phyloP scores from a whole-genome alignment of 2,113 vertebrate genomes.

The Aptenodytes forsteri region DNA sequence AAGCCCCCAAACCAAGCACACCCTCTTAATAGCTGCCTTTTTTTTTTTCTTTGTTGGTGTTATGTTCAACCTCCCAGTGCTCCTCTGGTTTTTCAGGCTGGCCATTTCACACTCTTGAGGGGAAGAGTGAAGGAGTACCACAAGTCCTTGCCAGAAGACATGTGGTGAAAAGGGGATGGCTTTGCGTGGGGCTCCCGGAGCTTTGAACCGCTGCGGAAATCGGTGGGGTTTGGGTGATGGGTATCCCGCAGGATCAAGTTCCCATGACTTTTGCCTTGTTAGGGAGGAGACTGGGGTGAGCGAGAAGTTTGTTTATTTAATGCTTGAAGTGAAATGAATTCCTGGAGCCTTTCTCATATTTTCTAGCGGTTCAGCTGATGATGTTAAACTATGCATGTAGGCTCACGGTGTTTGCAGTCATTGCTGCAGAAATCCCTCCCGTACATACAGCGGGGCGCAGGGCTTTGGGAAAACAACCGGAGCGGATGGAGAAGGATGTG shows the following conservation, averaged over 20 bases:
- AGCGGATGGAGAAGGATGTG: not conserved
- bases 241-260: not conserved
- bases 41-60: not conserved
- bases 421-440: not conserved
- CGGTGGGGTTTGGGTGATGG: not conserved
- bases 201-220: not conserved
- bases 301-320: not conserved
- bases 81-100: not conserved
- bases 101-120: not conserved
- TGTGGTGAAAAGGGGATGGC: too few relatives aligned
- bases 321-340: not conserved
- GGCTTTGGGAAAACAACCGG: not conserved
- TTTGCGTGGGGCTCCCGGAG: not conserved
- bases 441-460: accelerated
- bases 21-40: not conserved
- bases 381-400: not conserved
- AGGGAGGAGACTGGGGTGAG: not conserved
- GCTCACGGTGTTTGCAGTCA: not conserved
- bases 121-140: not conserved
- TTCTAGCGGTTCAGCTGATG: not conserved
- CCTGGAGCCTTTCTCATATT: not conserved
- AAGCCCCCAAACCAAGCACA: not conserved
- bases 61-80: not conserved
- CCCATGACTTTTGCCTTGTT: not conserved
- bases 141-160: not conserved